Evolutionary conservation across 2,797 vertebrate genomes (phyloP).

Genomic region (Synaphobranchus kaupii): DNA sequence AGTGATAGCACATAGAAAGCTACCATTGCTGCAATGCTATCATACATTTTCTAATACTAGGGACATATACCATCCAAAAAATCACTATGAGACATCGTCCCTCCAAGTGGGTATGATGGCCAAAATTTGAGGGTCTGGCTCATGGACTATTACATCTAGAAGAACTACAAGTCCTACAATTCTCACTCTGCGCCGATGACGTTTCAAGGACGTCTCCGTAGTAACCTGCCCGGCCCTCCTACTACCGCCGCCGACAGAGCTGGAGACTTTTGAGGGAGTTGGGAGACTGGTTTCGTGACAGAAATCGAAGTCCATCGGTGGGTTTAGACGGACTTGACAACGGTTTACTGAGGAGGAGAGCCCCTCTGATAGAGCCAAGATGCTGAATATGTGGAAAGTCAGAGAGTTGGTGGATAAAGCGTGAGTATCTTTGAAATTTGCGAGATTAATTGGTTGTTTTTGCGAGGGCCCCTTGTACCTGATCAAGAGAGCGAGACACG

Average conservation of each 20-base stretch:
- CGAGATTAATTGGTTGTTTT: slow-evolving; percentile 42
- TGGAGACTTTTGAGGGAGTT: slow-evolving; percentile 70
- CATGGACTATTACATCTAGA: background rate
- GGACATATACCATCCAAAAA: no score
- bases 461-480: slow-evolving; percentile 60
- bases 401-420: slow-evolving; percentile 97
- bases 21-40: no score
- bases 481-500: slow-evolving; percentile 77
- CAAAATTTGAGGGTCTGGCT: no score
- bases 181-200: slow-evolving; percentile 55
- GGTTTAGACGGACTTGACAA: slow-evolving; percentile 56
- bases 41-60: no score
- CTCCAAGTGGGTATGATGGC: no score
- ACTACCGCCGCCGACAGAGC: slow-evolving; percentile 63
- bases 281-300: slow-evolving; percentile 65
- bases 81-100: no score
- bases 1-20: no score
- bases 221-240: slow-evolving; percentile 61
- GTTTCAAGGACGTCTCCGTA: slow-evolving; percentile 58
- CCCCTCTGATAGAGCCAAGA: slow-evolving; percentile 69
- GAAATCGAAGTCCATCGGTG: slow-evolving; percentile 45
- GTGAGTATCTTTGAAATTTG: slow-evolving; percentile 77
- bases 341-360: slow-evolving; percentile 66
- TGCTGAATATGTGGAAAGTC: slow-evolving; percentile 99
- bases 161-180: slow-evolving; percentile 61